A percentile compares a stretch with the other conserved stretches of the same genome.
Conservation (phyloP, 2,113 vertebrate genomes). For the Puffinus mauretanicus region DNA sequence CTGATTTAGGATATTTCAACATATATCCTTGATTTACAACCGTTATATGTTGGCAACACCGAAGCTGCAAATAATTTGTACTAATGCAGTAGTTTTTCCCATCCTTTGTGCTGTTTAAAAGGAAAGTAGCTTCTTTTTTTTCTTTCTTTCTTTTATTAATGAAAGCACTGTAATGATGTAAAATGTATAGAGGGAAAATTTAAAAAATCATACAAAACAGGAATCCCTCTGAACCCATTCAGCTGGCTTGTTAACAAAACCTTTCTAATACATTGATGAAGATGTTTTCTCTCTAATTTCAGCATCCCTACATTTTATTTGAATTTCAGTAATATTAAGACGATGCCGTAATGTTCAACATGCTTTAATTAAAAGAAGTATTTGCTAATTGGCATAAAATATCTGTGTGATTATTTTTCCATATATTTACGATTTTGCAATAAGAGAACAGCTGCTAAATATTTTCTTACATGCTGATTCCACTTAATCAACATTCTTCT, state of each 20-base stretch:
- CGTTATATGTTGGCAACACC: slow-evolving; percentile 50
- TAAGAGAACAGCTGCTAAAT: slow-evolving; percentile 53
- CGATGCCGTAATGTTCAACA: not conserved
- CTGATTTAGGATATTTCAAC: slow-evolving; percentile 50
- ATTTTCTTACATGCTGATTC: slow-evolving; percentile 56
- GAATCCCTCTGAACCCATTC: not conserved
- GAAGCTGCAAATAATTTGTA: slow-evolving; percentile 44
- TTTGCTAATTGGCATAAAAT: slow-evolving; percentile 69
- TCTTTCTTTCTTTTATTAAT: not conserved
- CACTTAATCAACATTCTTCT: slow-evolving; percentile 34
- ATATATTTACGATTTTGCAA: slow-evolving; percentile 36
- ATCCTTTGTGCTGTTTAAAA: slow-evolving; percentile 54
- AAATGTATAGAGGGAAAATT: slow-evolving; percentile 12
- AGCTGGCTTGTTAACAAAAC: slow-evolving; percentile 40
- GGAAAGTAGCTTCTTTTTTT: not conserved
- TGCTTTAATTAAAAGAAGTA: slow-evolving; percentile 48
- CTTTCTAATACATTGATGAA: slow-evolving; percentile 35
- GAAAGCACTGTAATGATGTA: not conserved
- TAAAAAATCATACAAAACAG: not conserved
- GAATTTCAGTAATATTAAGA: slow-evolving; percentile 28
- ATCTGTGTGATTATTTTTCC: slow-evolving; percentile 53
- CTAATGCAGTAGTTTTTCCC: slow-evolving; percentile 36
- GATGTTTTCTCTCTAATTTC: slow-evolving; percentile 1
- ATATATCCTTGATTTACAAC: slow-evolving; percentile 35
- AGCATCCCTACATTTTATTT: slow-evolving; percentile 15